These are phyloP conservation scores for Astropecten irregularis DNA, from an alignment of 53 echinoderm and acorn worm genomes.

Conservation along the genomic window DNA sequence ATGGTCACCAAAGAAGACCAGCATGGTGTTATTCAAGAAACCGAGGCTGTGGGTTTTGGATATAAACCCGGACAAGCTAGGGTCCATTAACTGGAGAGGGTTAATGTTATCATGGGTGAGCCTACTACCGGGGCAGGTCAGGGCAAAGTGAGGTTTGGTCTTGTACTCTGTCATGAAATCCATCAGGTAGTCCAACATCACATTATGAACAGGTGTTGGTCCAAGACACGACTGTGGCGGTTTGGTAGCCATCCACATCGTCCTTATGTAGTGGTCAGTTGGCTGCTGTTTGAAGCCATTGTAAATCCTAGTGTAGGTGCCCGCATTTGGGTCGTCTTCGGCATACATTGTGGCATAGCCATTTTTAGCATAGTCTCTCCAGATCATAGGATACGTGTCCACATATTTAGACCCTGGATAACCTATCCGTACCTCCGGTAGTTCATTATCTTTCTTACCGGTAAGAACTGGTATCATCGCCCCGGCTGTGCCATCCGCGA, in stretches of 20 bases:
- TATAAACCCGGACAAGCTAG: too few relatives aligned
- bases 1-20: too few relatives aligned
- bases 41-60: too few relatives aligned
- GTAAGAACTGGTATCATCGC: conserved; percentile 64
- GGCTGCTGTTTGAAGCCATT: conserved; percentile 64
- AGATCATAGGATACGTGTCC: conserved; percentile 45
- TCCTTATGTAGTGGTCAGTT: conserved; percentile 68
- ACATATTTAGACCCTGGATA: neutral
- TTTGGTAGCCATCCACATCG: conserved; percentile 8
- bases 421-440: conserved; percentile 49
- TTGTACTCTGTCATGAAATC: conserved; percentile 56
- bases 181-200: conserved; percentile 61
- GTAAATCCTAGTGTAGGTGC: conserved; percentile 46
- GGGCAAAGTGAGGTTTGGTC: conserved; percentile 58
- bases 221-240: conserved; percentile 34
- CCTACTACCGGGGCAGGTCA: conserved; percentile 43
- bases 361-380: conserved; percentile 40
- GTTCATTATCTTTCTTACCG: conserved; percentile 37
- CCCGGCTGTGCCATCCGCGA: conserved; percentile 63
- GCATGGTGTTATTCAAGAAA: too few relatives aligned
- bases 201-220: conserved; percentile 51
- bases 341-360: conserved; percentile 72
- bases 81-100: conserved; percentile 13
- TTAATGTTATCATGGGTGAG: conserved; percentile 68
- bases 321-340: conserved; percentile 48